Evolutionary conservation across 1,140 invertebrate genomes (phyloP).

Genomic region (Papilio polyxenes): DNA sequence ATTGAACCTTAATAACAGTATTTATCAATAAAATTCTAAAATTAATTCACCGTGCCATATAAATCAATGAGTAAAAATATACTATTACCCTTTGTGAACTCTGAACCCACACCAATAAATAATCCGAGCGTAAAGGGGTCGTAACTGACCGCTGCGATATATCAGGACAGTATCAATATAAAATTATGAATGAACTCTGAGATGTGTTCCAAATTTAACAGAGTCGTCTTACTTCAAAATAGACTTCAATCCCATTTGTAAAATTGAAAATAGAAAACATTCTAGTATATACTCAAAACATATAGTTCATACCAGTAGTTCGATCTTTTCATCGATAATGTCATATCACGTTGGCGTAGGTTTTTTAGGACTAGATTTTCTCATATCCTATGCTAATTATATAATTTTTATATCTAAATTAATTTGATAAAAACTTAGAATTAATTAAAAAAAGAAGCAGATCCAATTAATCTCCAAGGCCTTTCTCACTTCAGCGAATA

Average conservation of each 20-base stretch:
- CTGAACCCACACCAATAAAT: conserved; percentile 7
- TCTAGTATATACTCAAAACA: background rate
- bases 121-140: conserved; percentile 17
- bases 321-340: background rate
- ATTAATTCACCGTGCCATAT: conserved; percentile 8
- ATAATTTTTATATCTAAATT: background rate
- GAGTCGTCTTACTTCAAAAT: background rate
- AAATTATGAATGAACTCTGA: conserved; percentile 11
- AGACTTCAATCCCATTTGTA: background rate
- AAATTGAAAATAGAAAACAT: background rate
- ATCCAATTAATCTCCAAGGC: conserved; percentile 6
- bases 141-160: conserved; percentile 16
- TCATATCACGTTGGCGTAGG: background rate
- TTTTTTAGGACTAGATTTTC: background rate
- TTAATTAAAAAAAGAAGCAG: conserved; percentile 13
- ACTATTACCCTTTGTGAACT: background rate
- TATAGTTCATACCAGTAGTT: background rate
- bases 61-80: conserved; percentile 17
- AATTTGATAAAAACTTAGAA: background rate
- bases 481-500: background rate
- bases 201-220: background rate
- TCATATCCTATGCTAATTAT: background rate
- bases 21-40: conserved; percentile 12
- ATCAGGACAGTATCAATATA: background rate
- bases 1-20: background rate